Base-by-base conservation (phyloP, 2,113 vertebrate genomes). In the Ovis canadensis region DNA sequence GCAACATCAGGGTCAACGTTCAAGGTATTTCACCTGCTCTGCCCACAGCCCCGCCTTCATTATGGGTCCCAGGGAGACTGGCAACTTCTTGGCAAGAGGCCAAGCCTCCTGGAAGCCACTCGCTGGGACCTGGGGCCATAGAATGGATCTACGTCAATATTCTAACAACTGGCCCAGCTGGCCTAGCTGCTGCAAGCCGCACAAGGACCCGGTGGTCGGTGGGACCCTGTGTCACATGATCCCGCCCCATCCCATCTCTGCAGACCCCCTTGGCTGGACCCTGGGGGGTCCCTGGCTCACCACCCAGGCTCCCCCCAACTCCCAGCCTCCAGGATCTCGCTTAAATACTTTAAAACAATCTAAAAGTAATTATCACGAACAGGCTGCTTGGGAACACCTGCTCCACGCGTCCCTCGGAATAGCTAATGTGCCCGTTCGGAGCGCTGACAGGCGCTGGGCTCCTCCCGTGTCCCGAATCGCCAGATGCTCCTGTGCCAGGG, bases 351-450 rank as follows among this genome's bases (percentile, higher is more conserved):
- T 93, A 97, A 92, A 97, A 97, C 97, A 94, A 96, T 95, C 93
- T 91, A 71, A 90, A 95, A 96, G 97, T 98, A 97, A 98, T 98
- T 98, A 98, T 97, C 96, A 67, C 54, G 55, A 91, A 82, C 98
- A 97, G 98, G 97, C 98, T 98, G 98, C 98, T 92, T 48, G 94
- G 83, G 97, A 98, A 96, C 99, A 99, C 99, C 99, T 99, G 99
- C 98, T 98, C 99, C 98, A 90, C 64, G 80, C 97, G 85, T 97
- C 98, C 97, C 98, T 88, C 93, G 78, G 98, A 98, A 98, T 99
- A 98, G 87, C 99, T 99, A 96, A 98, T 98, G 98, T 87, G 96
- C 97, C 96, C 57, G 97, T 90, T 89, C 86, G 0, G 85, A 95
- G 71, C 0, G n/a, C 98, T 98, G 98, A 98, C 98, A 98, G 98